A percentile compares a stretch with the other conserved stretches of the same genome.
Evolutionary conservation across 1,140 invertebrate species (phyloP).

Genomic region (Planococcus citri): DNA sequence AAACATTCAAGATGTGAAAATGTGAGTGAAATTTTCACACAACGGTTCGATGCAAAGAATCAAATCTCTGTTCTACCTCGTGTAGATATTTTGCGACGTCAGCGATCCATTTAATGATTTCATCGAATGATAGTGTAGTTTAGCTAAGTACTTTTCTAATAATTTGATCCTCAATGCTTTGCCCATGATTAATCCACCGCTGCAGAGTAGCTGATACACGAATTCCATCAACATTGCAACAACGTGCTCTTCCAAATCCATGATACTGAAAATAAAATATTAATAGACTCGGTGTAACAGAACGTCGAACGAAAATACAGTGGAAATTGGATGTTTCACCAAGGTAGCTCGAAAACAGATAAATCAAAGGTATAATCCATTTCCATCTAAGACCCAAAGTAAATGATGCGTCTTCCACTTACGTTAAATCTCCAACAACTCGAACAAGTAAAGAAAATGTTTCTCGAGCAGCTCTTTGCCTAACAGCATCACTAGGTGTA

Average conservation of each 20-base stretch:
- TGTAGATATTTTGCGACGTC: constrained; percentile 32
- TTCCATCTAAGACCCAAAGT: background rate
- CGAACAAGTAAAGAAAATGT: constrained; percentile 79
- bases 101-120: constrained; percentile 24
- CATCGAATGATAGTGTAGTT: constrained; percentile 40
- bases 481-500: constrained; percentile 52
- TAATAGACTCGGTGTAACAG: constrained; percentile 19
- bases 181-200: constrained; percentile 73
- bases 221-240: constrained; percentile 75
- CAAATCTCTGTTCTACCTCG: constrained; percentile 28
- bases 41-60: background rate
- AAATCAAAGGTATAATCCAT: background rate
- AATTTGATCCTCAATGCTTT: constrained; percentile 79
- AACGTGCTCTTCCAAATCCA: constrained; percentile 63
- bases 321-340: background rate
- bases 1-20: constrained; percentile 26
- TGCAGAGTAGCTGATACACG: constrained; percentile 76
- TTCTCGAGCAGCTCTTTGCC: constrained; percentile 69
- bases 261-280: constrained; percentile 44
- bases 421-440: constrained; percentile 89
- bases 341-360: background rate
- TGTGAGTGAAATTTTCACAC: background rate
- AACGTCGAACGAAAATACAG: background rate
- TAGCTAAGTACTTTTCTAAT: constrained; percentile 70
- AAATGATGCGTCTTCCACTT: constrained; percentile 30